Evolutionary conservation across 2,797 vertebrate genomes (phyloP).

Genomic region (Trematomus bernacchii): DNA sequence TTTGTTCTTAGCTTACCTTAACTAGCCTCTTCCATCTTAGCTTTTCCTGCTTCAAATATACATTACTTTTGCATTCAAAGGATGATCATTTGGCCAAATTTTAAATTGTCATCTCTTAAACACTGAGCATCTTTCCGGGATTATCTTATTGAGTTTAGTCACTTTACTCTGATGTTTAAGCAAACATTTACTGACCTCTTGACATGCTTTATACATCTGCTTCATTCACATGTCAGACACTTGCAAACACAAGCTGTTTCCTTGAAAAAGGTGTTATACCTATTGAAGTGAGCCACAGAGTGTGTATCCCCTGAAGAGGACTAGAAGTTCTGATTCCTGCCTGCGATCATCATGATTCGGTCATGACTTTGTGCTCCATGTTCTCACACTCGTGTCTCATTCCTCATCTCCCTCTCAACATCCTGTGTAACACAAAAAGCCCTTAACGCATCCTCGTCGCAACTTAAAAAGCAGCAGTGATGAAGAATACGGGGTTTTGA

Average conservation of each 20-base stretch:
- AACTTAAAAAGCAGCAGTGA: conserved; percentile 69
- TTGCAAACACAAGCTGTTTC: conserved; percentile 28
- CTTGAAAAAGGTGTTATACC: conserved; percentile 48
- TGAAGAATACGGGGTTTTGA: conserved; percentile 70
- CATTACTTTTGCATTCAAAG: conserved; percentile 18
- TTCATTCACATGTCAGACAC: conserved; percentile 38
- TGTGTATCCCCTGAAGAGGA: conserved; percentile 51
- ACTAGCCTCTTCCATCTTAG: conserved; percentile 11
- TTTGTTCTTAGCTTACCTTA: not conserved
- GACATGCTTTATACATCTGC: conserved; percentile 37
- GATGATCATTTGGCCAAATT: conserved; percentile 8
- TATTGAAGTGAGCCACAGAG: conserved; percentile 51
- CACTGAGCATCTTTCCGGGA: not conserved
- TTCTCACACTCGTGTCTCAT: conserved; percentile 56
- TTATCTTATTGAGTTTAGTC: not conserved
- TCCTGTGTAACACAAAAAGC: conserved; percentile 77
- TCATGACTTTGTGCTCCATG: conserved; percentile 55
- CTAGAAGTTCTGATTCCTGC: conserved; percentile 63
- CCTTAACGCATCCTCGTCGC: conserved; percentile 69
- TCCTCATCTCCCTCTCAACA: conserved; percentile 69
- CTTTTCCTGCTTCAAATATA: not conserved
- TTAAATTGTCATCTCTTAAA: not conserved
- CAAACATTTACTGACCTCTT: conserved; percentile 49
- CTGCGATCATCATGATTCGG: conserved; percentile 54
- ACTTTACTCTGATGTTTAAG: not conserved